Percentiles rank a stretch among this genome's conserved stretches.
phyloP scores from a whole-genome alignment of 1,140 invertebrate genomes.

The Laupala kohalensis region DNA sequence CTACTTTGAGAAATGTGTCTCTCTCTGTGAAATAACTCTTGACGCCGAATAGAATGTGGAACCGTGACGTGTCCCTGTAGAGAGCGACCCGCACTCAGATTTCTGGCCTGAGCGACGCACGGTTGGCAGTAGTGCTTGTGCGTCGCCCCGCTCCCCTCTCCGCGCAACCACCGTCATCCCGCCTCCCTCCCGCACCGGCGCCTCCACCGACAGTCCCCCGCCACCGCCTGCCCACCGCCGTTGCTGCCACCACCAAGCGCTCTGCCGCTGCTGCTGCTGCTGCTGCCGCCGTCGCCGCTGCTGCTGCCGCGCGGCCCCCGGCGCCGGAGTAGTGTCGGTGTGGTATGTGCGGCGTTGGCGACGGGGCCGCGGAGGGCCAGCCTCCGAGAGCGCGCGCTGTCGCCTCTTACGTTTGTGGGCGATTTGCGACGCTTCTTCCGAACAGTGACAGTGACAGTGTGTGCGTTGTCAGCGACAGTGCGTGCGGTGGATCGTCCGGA shows the following conservation, averaged over 20 bases:
- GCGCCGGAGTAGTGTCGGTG: background rate
- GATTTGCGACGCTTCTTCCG: background rate
- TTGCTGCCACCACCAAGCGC: conserved; percentile 20
- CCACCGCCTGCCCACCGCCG: conserved; percentile 15
- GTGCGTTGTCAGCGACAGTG: background rate
- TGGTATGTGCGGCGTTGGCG: conserved; percentile 8
- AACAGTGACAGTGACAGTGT: background rate
- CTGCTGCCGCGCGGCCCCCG: conserved; percentile 18
- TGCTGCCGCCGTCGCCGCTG: conserved; percentile 20
- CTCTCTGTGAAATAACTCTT: too few species aligned
- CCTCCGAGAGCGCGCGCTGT: conserved; percentile 13
- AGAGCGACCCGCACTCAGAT: too few species aligned
- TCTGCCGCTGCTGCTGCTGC: too few species aligned
- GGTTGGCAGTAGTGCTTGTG: conserved; percentile 15
- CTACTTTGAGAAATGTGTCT: too few species aligned
- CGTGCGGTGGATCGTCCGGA: background rate
- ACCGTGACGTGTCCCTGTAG: too few species aligned
- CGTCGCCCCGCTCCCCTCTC: conserved; percentile 1
- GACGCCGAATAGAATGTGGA: too few species aligned
- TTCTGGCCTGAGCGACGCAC: too few species aligned
- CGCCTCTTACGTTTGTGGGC: conserved; percentile 16
- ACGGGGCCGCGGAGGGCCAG: background rate
- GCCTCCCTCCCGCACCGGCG: conserved; percentile 14
- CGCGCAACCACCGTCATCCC: background rate
- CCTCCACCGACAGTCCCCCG: conserved; percentile 3